phyloP scores from a whole-genome alignment of 2,888 invertebrate genomes.

The Glyphotaelius pellucidus region DNA sequence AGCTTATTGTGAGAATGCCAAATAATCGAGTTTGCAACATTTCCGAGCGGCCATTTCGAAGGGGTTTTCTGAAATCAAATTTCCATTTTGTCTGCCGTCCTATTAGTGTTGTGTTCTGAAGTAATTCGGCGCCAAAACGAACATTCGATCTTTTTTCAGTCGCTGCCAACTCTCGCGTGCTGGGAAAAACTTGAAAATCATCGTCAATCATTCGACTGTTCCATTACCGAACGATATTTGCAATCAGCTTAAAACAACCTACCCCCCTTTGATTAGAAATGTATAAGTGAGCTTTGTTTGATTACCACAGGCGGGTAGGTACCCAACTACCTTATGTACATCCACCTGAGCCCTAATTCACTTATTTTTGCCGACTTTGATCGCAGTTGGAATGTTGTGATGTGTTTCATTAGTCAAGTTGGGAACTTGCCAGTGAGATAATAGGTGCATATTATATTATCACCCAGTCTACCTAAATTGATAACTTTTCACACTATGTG shows the following conservation, averaged over 20 bases:
- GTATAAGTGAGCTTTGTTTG: slow-evolving; percentile 52
- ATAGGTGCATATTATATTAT: not conserved
- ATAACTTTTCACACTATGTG: not conserved
- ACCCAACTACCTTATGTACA: not conserved
- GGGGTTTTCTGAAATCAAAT: slow-evolving; percentile 18
- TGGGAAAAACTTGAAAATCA: slow-evolving; percentile 53
- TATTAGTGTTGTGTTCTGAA: slow-evolving; percentile 36
- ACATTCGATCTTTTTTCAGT: slow-evolving; percentile 41
- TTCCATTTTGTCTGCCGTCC: slow-evolving; percentile 31
- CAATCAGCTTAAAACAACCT: slow-evolving; percentile 59
- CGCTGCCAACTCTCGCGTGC: slow-evolving; percentile 53
- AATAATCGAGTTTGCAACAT: not conserved
- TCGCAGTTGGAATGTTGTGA: not conserved
- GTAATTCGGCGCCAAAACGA: slow-evolving; percentile 39
- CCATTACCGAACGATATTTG: slow-evolving; percentile 60
- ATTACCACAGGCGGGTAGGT: slow-evolving; percentile 3
- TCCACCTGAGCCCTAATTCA: slow-evolving; percentile 42
- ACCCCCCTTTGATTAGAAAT: slow-evolving; percentile 58
- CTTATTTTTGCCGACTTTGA: slow-evolving; percentile 30
- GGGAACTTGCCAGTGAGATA: slow-evolving; percentile 5
- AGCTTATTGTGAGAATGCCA: not conserved
- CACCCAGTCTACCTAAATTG: not conserved
- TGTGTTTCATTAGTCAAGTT: slow-evolving; percentile 11
- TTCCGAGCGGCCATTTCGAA: not conserved
- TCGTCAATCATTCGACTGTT: slow-evolving; percentile 62